phyloP scores from a whole-genome alignment of 2,113 vertebrate species.

The Alces alces region DNA sequence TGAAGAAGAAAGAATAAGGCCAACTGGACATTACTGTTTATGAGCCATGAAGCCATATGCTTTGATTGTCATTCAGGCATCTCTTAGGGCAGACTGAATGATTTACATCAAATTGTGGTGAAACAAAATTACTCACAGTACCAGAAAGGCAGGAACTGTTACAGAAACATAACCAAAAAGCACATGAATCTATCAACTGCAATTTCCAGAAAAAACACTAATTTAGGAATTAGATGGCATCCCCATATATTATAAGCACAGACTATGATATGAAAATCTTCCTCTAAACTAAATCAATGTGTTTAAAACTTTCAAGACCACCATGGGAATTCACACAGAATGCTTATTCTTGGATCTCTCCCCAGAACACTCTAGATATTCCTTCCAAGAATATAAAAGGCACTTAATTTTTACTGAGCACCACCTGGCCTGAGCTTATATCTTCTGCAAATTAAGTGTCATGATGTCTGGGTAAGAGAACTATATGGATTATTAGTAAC shows the following conservation, averaged over 20 bases:
- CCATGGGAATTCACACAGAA: conserved; percentile 3
- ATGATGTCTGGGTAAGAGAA: neutral
- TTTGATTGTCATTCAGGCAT: neutral
- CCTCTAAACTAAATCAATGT: conserved; percentile 11
- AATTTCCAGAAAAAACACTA: neutral
- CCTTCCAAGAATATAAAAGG: neutral
- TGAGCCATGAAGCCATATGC: neutral
- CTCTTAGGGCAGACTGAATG: neutral
- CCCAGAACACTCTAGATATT: neutral
- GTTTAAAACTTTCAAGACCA: conserved; percentile 37
- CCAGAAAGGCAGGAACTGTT: conserved; percentile 3
- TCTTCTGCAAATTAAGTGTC: neutral
- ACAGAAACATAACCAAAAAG: conserved; percentile 37
- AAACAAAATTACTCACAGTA: neutral
- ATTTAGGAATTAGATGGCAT: neutral
- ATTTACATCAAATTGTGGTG: neutral
- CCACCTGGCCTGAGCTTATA: neutral
- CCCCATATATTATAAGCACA: neutral
- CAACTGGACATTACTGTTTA: neutral
- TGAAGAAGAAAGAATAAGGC: neutral
- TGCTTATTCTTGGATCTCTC: conserved; percentile 25
- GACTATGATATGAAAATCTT: neutral
- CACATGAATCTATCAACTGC: neutral
- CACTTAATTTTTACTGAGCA: neutral
- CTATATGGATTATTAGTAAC: neutral